Evolutionary conservation across 2,888 invertebrate genomes (phyloP), one percentile per base, ranked within the genome.

Genomic region (Agrotis exclamationis): DNA sequence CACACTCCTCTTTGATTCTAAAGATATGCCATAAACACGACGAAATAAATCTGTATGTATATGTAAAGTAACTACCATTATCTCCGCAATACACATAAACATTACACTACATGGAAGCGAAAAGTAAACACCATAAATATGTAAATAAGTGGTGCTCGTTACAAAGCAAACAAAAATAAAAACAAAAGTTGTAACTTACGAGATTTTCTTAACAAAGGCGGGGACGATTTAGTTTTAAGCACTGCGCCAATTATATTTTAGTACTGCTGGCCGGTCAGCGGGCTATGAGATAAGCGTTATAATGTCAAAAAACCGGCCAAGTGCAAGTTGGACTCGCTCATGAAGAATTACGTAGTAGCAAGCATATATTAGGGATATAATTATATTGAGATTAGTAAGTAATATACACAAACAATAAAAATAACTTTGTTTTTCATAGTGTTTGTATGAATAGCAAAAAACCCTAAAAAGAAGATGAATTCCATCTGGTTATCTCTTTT

Each of bases 181-280:
- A 83, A 75, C 67, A 64, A 54, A 18, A 51, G 56, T 66, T 28
- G 57, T 72, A 70, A 79, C 67, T 79, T 64, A 68, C 62, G 74
- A 78, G 75, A 76, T 78, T 78, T 82, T 76, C 84, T 83, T 83
- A 81, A 86, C 80, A 85, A 86, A 81, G 71, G 58, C 66, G 60
- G 18, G 69, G 58, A 77, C 72, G 73, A 80, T 85, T 85, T 86
- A 80, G 80, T 79, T 86, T 78, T 74, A 77, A 82, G 75, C 72
- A 76, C 80, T 84, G 84, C 84, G 74, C 78, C 74, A 80, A 82
- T 85, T 85, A 84, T 82, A 82, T 80, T 80, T 76, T 60, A 75
- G 74, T 58, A 74, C 72, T 70, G 67, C 64, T 70, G 63, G 65
- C 60, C 56, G 51, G 70, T 13, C 0, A 14, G 66, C 45, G 48